Evolutionary conservation across 2,113 vertebrate genomes (phyloP).

Genomic region (Sisor rabdophorus): DNA sequence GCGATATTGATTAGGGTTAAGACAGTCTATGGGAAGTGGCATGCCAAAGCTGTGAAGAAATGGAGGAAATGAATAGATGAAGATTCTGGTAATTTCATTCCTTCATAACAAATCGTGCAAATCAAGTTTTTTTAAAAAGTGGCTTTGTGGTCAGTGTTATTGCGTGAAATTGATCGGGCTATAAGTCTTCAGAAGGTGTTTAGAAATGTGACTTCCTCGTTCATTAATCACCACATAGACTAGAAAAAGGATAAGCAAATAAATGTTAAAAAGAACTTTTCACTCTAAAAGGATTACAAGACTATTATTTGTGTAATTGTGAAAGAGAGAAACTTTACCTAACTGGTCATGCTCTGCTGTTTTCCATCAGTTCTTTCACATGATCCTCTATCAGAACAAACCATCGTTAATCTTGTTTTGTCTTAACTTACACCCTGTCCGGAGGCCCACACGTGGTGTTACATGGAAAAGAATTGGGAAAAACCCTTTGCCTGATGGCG

Average conservation of each 20-base stretch:
- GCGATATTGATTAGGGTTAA: slow-evolving; percentile 59
- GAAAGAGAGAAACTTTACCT: too few relatives aligned
- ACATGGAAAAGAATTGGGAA: slow-evolving; percentile 46
- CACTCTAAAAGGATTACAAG: not conserved
- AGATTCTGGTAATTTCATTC: slow-evolving; percentile 13
- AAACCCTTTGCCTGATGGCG: slow-evolving; percentile 38
- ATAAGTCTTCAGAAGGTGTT: slow-evolving; percentile 14
- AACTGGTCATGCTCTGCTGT: not conserved
- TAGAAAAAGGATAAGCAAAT: not conserved
- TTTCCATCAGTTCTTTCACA: slow-evolving; percentile 23
- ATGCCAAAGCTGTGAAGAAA: slow-evolving; percentile 11
- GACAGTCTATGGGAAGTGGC: not conserved
- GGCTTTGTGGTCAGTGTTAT: slow-evolving; percentile 10
- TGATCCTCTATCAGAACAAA: not conserved
- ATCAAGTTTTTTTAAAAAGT: not conserved
- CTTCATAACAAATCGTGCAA: slow-evolving; percentile 20
- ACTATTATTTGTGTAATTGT: not conserved
- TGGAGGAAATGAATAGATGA: slow-evolving; percentile 14
- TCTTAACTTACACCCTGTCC: not conserved
- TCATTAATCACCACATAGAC: not conserved
- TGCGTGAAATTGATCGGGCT: slow-evolving; percentile 12
- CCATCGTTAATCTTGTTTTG: slow-evolving; percentile 21
- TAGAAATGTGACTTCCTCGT: slow-evolving; percentile 12
- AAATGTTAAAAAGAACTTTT: not conserved
- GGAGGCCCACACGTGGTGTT: not conserved